These are phyloP conservation scores for Hiodon alosoides DNA, from an alignment of 2,113 vertebrate genomes.

Conservation along the genomic window DNA sequence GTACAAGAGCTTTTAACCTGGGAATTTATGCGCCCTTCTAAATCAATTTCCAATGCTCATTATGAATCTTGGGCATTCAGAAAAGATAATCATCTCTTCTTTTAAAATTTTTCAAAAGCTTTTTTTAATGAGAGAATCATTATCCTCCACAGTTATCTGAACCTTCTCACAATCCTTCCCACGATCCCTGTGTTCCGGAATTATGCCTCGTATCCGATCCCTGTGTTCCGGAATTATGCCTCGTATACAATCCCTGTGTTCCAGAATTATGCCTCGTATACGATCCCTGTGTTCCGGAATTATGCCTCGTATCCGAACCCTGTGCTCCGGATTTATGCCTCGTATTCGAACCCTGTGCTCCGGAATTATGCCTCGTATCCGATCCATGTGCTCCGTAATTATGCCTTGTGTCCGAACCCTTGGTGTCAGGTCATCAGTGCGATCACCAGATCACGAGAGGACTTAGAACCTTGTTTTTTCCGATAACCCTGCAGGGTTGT, in stretches of 20 bases:
- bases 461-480: neutral
- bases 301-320: neutral
- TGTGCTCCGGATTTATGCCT: neutral
- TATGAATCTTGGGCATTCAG: constrained; percentile 28
- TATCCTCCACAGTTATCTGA: constrained; percentile 31
- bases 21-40: constrained; percentile 26
- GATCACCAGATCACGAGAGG: neutral
- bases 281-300: neutral
- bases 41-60: constrained; percentile 36
- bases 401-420: neutral
- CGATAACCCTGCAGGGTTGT: constrained; percentile 2
- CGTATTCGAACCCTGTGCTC: too few species aligned
- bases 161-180: constrained; percentile 12
- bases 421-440: neutral
- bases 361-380: neutral
- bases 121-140: constrained; percentile 24
- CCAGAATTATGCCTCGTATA: neutral
- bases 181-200: neutral
- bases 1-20: constrained; percentile 15
- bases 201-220: neutral
- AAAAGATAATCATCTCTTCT: constrained; percentile 43
- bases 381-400: neutral
- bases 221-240: neutral
- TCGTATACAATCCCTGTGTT: neutral
- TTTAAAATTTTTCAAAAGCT: constrained; percentile 26